A percentile compares a stretch with the other conserved stretches of the same genome.
Evolutionary conservation across 2,888 invertebrate genomes (phyloP).

Genomic region (Drosophila emarginata): DNA sequence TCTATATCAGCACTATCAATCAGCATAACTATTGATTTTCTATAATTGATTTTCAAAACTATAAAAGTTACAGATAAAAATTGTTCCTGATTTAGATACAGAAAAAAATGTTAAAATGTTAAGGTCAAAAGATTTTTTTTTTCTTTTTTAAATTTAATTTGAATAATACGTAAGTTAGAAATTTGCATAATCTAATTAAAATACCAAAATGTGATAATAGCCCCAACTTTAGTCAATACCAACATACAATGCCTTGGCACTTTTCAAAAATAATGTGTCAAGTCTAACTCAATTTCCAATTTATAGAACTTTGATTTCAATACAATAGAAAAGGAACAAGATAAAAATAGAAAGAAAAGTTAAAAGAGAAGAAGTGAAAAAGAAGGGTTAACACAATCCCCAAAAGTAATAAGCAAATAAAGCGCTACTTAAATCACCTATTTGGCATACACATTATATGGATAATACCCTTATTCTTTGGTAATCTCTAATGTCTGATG

Average conservation of each 20-base stretch:
- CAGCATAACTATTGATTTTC: too few species aligned
- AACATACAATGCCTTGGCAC: too few species aligned
- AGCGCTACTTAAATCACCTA: constrained; percentile 14
- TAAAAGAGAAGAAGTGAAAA: not conserved
- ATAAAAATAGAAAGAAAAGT: not conserved
- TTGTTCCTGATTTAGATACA: too few species aligned
- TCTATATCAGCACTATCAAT: too few species aligned
- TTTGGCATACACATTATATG: constrained; percentile 12
- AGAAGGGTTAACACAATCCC: constrained; percentile 18
- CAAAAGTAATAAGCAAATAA: constrained; percentile 5
- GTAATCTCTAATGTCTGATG: constrained; percentile 32
- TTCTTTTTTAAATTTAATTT: not conserved
- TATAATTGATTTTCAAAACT: too few species aligned
- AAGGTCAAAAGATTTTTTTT: too few species aligned
- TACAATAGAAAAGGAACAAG: not conserved
- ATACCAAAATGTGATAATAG: not conserved
- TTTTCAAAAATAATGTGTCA: too few species aligned
- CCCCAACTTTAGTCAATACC: not conserved
- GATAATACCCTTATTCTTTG: constrained; percentile 21
- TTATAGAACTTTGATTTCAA: not conserved
- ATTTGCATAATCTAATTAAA: constrained; percentile 3
- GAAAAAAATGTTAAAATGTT: too few species aligned
- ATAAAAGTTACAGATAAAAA: not conserved
- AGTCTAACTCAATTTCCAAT: not conserved
- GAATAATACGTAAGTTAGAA: not conserved